A percentile compares a stretch with the other conserved stretches of the same genome.
These are phyloP conservation scores for Lagothrix lagotricha DNA, from an alignment of 2,797 vertebrate species.

Conservation along the genomic window DNA sequence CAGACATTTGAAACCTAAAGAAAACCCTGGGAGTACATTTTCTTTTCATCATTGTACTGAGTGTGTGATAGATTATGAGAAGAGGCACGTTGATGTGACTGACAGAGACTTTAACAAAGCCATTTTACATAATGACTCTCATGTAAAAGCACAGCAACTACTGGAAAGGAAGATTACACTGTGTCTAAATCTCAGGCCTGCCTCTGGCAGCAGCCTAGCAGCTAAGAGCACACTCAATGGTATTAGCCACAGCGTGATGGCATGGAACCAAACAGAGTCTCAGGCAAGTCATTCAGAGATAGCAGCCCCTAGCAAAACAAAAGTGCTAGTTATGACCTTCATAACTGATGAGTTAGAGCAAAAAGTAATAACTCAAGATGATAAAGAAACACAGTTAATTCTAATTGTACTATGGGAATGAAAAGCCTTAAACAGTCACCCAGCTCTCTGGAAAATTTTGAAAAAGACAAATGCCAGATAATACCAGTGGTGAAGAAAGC, in stretches of 20 bases:
- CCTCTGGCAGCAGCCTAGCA: slow-evolving; percentile 79
- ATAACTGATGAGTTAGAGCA: slow-evolving; percentile 78
- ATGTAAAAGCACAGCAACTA: slow-evolving; percentile 43
- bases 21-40: slow-evolving; percentile 70
- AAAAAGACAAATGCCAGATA: slow-evolving; percentile 68
- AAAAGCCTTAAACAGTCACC: slow-evolving; percentile 54
- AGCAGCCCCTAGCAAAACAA: slow-evolving; percentile 63
- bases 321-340: slow-evolving; percentile 79
- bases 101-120: slow-evolving; percentile 85
- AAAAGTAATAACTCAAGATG: slow-evolving; percentile 79
- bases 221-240: slow-evolving; percentile 69
- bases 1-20: slow-evolving; percentile 76
- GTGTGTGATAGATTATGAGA: slow-evolving; percentile 9
- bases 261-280: slow-evolving; percentile 26
- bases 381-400: slow-evolving; percentile 60
- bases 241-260: neutral
- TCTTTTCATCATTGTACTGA: slow-evolving; percentile 67
- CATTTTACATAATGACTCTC: slow-evolving; percentile 69
- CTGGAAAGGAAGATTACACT: slow-evolving; percentile 61
- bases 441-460: slow-evolving; percentile 57
- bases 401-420: slow-evolving; percentile 46
- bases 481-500: slow-evolving; percentile 42
- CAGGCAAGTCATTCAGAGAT: slow-evolving; percentile 32
- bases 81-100: slow-evolving; percentile 78
- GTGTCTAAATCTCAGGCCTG: slow-evolving; percentile 75